Percentiles rank a stretch among this genome's conserved stretches.
These are phyloP conservation scores for Conus ventricosus DNA, from an alignment of 1,140 invertebrate species.

Conservation along the genomic window DNA sequence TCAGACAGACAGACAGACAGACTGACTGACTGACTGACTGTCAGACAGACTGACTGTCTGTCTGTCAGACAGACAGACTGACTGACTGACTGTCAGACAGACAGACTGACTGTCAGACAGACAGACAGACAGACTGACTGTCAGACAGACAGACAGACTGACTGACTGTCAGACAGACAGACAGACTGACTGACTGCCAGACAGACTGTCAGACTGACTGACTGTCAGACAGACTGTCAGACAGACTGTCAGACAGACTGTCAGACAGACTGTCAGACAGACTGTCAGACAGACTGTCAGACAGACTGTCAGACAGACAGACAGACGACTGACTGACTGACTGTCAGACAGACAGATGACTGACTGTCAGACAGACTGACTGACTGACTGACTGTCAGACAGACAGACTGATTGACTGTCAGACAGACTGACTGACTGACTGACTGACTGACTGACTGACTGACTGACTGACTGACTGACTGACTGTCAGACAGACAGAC, in stretches of 20 bases:
- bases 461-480: constrained; percentile 54
- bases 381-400: constrained; percentile 55
- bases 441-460: constrained; percentile 57
- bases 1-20: no score
- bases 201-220: constrained; percentile 37
- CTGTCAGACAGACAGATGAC: constrained; percentile 54
- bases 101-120: no score
- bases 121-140: no score
- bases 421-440: constrained; percentile 57
- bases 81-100: no score
- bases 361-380: constrained; percentile 54
- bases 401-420: no score
- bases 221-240: constrained; percentile 47
- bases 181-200: constrained; percentile 53
- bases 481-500: constrained; percentile 53
- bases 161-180: constrained; percentile 52
- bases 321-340: constrained; percentile 56
- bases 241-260: constrained; percentile 54
- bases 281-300: constrained; percentile 53
- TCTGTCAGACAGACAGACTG: no score
- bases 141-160: no score
- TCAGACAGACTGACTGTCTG: no score
- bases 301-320: constrained; percentile 55
- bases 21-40: no score
- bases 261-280: constrained; percentile 52